These are phyloP conservation scores for Zoanthus sociatus DNA, from an alignment of 92 coral and sea anemone species.

Conservation along the genomic window DNA sequence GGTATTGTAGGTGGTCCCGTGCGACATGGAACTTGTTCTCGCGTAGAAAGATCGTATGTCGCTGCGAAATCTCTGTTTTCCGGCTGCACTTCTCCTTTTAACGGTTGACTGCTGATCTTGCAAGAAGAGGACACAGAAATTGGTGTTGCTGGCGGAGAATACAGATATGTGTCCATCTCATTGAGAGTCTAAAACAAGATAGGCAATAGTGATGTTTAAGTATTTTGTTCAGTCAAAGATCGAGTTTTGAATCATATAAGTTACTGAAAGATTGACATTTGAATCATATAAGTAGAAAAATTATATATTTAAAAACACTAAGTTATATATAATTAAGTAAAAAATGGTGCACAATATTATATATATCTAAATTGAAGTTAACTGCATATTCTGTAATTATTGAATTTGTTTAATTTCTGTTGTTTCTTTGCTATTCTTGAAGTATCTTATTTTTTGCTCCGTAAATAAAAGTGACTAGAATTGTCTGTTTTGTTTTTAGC, in stretches of 20 bases:
- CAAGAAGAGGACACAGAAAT: slow-evolving; percentile 35
- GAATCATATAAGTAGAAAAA: not conserved
- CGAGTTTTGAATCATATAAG: not conserved
- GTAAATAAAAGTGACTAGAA: not conserved
- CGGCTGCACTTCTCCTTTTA: slow-evolving; percentile 5
- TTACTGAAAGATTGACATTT: not conserved
- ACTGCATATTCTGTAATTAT: too few relatives aligned
- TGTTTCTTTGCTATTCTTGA: too few relatives aligned
- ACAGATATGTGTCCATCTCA: slow-evolving; percentile 80
- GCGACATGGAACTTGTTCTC: not conserved
- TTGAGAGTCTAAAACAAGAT: slow-evolving; percentile 61
- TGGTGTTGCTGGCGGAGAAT: slow-evolving; percentile 60
- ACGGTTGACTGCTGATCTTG: slow-evolving; percentile 33
- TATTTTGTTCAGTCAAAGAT: too few relatives aligned
- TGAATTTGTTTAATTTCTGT: too few relatives aligned
- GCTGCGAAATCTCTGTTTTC: slow-evolving; percentile 16
- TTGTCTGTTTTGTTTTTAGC: not conserved
- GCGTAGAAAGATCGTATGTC: not conserved
- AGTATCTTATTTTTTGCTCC: not conserved
- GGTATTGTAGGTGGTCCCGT: slow-evolving; percentile 16
- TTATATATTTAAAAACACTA: too few relatives aligned
- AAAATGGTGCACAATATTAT: too few relatives aligned
- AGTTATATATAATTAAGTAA: too few relatives aligned
- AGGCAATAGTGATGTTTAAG: not conserved
- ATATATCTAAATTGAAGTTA: too few relatives aligned